Percentiles rank a stretch among this genome's conserved stretches.
Conservation (phyloP, 2,888 invertebrate genomes). For the Acrobasis consociella region DNA sequence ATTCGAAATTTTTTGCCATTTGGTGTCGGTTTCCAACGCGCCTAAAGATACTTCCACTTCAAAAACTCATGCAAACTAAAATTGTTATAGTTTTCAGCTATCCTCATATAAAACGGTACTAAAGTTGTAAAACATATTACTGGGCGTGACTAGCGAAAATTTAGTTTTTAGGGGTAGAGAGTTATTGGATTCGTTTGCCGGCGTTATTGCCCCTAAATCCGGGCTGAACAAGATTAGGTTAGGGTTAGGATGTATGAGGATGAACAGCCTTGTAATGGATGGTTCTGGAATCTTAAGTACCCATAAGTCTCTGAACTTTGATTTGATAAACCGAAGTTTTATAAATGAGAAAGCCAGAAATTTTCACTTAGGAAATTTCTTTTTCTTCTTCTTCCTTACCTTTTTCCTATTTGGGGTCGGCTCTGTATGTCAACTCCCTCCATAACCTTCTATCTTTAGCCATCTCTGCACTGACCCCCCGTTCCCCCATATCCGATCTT, state of each 20-base stretch:
- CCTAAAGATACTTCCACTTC: no score
- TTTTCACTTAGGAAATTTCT: no score
- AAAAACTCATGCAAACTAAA: no score
- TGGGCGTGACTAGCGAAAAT: conserved; percentile 6
- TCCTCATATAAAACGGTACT: background rate
- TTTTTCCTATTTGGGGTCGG: no score
- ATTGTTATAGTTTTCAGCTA: background rate
- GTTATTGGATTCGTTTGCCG: conserved; percentile 24
- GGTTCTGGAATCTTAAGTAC: background rate
- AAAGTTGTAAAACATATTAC: conserved; percentile 13
- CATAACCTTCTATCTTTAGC: no score
- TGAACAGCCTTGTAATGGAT: background rate
- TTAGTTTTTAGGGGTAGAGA: conserved; percentile 26
- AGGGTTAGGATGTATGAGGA: conserved; percentile 4
- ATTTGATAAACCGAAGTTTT: background rate
- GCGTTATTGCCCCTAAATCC: conserved; percentile 16
- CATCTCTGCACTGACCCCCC: no score
- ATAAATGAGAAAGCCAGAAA: background rate
- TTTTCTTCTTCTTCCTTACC: no score
- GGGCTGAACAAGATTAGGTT: conserved; percentile 10
- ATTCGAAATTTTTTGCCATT: no score
- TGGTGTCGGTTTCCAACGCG: no score
- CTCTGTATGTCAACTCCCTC: no score
- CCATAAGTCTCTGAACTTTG: background rate
- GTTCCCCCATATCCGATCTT: no score